Evolutionary conservation across 2,888 invertebrate species (phyloP).

Genomic region (Plusia festucae): DNA sequence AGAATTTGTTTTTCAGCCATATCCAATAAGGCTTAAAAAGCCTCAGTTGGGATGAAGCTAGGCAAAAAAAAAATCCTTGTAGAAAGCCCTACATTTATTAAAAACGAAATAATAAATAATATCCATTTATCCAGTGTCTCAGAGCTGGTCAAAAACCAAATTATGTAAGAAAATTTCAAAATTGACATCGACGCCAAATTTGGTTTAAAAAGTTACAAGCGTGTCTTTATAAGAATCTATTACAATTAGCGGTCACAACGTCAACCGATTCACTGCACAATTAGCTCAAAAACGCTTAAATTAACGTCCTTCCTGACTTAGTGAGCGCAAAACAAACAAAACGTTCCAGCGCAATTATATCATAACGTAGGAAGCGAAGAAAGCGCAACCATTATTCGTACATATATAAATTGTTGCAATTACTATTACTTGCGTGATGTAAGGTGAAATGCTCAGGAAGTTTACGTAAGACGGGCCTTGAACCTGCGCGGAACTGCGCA

Average conservation of each 20-base stretch:
- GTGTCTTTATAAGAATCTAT: no score
- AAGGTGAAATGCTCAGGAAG: constrained; percentile 66
- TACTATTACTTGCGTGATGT: constrained; percentile 60
- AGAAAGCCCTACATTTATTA: no score
- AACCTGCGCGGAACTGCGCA: constrained; percentile 51
- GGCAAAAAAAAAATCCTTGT: no score
- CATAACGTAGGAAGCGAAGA: constrained; percentile 54
- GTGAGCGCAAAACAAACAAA: not conserved
- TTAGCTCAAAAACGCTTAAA: not conserved
- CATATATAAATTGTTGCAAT: constrained; percentile 57
- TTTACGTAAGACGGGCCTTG: constrained; percentile 65
- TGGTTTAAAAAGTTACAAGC: no score
- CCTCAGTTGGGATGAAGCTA: no score
- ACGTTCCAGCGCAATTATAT: constrained; percentile 53
- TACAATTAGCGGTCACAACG: not conserved
- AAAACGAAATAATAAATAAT: no score
- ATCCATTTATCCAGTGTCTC: no score
- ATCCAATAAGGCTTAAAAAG: no score
- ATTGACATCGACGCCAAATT: no score
- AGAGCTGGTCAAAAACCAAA: no score
- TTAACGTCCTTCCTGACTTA: not conserved
- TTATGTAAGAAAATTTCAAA: no score
- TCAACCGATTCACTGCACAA: not conserved
- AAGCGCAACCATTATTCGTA: constrained; percentile 46
- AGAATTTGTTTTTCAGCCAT: no score